Base-by-base conservation (phyloP, 2,113 vertebrate genomes). In the Nesoenas mayeri region DNA sequence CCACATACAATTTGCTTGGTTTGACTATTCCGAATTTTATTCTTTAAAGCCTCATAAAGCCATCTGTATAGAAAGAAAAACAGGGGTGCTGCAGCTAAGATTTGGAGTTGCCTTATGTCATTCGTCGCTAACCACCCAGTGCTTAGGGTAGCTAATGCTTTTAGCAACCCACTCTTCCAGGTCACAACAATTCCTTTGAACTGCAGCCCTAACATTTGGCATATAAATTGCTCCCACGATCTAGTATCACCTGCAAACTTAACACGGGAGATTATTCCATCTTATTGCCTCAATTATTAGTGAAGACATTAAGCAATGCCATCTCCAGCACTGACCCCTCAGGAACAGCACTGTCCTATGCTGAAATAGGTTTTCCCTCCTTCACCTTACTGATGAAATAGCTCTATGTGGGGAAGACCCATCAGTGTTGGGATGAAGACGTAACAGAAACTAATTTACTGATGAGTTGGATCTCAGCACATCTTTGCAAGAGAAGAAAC, bases 11-110 rank as follows among this genome's bases (percentile, higher is more conserved):
- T 94, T 97, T 88, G 29, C 11, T 44, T 28, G 1, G 15, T 28
- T 67, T 79, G 44, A 34, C 57, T 36, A 9, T 73, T 88, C 44
- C 56, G 64, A 47, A 75, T 72, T 67, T 79, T 83, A 64, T 93
- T 95, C 66, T 95, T 94, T 91, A 74, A 20, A 31, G 67, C 36
- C 40, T 88, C 78, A 94, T 88, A 90, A 96, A 96, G 56, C 56
- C 60, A 61, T 50, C 48, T 16, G 4, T 57, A 69, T 15, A 57
- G 72, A 44, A 48, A 50, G 58, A 88, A 94, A 88, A 91, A 72
- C 69, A 89, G 28, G n/a, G 48, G 65, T 85, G 20, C 34, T 72
- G 42, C 44, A 80, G 40, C 79, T 26, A 71, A 92, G 34, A 89
- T 67, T 93, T 84, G 28, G 60, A 85, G 58, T 60, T 86, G 69